Base-by-base conservation (phyloP, 2,888 invertebrate genomes). In the Alloplasta piceator region DNA sequence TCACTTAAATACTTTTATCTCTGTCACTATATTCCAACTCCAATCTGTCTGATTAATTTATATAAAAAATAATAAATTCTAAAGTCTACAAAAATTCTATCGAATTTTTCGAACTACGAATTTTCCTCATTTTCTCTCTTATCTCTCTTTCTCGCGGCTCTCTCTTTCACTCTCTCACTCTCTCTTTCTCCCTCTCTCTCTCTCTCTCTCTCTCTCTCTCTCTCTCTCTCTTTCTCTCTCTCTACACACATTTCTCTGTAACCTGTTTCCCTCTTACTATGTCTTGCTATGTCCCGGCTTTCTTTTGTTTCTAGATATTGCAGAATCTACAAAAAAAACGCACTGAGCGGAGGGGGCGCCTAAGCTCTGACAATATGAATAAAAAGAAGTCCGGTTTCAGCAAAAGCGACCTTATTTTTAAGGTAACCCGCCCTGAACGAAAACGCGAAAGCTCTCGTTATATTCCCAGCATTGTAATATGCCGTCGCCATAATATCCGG, bases 291-390 rank as follows among this genome's bases (percentile, higher is more conserved):
- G 92, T 91, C 92, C 92, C 92, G 91, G 91, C 92, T 96, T 96
- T 96, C 96, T 96, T 96, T 96, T 95, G 94, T 96, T 97, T 97
- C 96, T 97, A 98, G 97, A 98, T 98, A 96, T 97, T 97, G 96
- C 98, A 98, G 97, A 98, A 97, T 96, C 97, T 98, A 95, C 97
- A 98, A 97, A 97, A 98, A 97, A 98, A 98, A 96, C 97, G 97
- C 96, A 97, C 97, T 95, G 97, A 97, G 96, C 96, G 97, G 95
- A 96, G 97, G 96, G 97, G 97, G 95, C 97, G 97, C 95, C 97
- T 97, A 96, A 96, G 97, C 96, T 97, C 97, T 95, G 97, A 98
- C 95, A 94, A 95, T 94, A 94, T 95, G 93, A 93, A 94, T 95
- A 96, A 96, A 95, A 96, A 97, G 97, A 97, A 97, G 96, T 94